Base-by-base conservation (phyloP, 2,113 vertebrate genomes). In the Ceyx melanurus region DNA sequence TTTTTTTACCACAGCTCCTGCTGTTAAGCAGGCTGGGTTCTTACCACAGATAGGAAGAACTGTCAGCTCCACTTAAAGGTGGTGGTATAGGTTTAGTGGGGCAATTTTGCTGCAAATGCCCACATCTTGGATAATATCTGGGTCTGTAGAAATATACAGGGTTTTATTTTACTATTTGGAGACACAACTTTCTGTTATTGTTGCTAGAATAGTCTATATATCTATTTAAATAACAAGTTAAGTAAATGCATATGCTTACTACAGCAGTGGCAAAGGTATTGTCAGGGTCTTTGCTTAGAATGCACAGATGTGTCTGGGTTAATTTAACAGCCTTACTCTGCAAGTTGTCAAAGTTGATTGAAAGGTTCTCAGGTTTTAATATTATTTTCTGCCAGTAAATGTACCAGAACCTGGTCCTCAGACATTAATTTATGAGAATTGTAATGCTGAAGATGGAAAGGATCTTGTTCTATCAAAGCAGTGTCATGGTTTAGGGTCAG, bases 261-360 rank as follows among this genome's bases (percentile, higher is more conserved):
- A 82, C 29, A 62, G 64, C 17, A 21, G 25, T 58, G 60, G 74
- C 12, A 73, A 73, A 85, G 54, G 33, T 70, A 21, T 68, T 0
- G 45, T 62, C 82, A 46, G 25, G 28, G 20, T 67, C 56, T 90
- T 65, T 60, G 37, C 73, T 89, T 64, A 84, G 67, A 77, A 48
- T 73, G 58, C 35, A 31, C 25, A 66, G 43, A 60, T 86, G 54
- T 74, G 42, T 46, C 29, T 76, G 61, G 14, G 22, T 73, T 82
- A 77, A 73, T 93, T 93, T 72, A 82, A 87, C 71, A 86, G 20
- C 51, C 40, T 85, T 48, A 46, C 60, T 85, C 83, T 91, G 57
- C 31, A 71, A 79, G 78, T 21, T 82, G 58, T 71, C 74, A 62
- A 73, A 82, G 45, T 79, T 20, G 46, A 8, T 66, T 82, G 61